Evolutionary conservation across 2,113 vertebrate species (phyloP).

Genomic region (Phylloscopus trochiloides): DNA sequence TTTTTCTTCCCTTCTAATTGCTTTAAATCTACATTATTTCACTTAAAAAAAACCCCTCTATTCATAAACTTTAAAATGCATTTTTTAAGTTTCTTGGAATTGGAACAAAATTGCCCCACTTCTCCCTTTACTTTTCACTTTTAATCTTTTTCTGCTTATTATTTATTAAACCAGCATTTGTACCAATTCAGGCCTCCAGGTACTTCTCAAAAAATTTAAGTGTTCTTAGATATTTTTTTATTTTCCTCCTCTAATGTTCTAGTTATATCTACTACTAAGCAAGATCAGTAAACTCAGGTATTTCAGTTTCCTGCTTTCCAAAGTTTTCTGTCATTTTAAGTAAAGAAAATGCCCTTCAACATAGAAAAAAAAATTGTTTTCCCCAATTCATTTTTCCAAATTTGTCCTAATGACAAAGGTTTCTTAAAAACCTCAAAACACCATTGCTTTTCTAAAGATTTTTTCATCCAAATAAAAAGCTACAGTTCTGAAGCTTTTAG

Average conservation of each 20-base stretch:
- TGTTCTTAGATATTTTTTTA: background rate
- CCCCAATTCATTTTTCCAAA: background rate
- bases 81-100: background rate
- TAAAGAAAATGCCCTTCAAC: background rate
- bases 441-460: background rate
- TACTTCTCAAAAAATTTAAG: background rate
- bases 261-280: background rate
- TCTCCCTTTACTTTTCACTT: fast-evolving
- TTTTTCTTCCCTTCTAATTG: background rate
- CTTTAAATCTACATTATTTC: background rate
- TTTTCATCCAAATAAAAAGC: background rate
- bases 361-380: background rate
- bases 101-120: fast-evolving
- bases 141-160: background rate
- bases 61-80: background rate
- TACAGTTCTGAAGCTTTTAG: background rate
- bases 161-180: background rate
- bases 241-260: background rate
- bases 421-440: background rate
- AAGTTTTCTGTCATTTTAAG: background rate
- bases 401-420: background rate
- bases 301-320: background rate
- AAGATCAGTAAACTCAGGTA: background rate
- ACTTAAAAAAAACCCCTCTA: background rate
- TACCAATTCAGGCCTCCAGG: background rate